Conservation (phyloP, 2,888 invertebrate genomes). For the Aporophyla lueneburgensis region DNA sequence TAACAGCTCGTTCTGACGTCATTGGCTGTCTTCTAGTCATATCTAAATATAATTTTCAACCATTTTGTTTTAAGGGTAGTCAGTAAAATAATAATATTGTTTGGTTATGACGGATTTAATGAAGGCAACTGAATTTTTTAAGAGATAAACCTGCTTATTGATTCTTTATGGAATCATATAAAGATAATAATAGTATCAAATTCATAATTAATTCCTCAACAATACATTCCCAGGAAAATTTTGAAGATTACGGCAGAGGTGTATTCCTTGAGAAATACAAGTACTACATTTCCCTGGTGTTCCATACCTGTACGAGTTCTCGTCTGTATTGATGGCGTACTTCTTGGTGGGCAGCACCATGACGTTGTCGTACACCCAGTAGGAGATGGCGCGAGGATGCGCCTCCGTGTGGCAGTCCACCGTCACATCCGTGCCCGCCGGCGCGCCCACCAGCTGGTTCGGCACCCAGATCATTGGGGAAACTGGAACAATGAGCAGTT, state of each 20-base stretch:
- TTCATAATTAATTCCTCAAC: not conserved
- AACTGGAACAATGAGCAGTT: constrained; percentile 90
- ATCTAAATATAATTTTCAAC: not conserved
- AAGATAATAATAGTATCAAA: not conserved
- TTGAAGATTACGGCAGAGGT: too few relatives aligned
- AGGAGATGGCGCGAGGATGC: constrained; percentile 97
- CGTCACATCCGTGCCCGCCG: constrained; percentile 97
- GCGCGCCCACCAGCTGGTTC: constrained; percentile 97
- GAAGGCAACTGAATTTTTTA: not conserved
- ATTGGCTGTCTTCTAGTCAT: constrained; percentile 16
- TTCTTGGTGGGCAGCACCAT: constrained; percentile 97
- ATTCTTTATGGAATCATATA: not conserved
- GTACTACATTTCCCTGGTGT: not conserved
- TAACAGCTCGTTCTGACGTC: constrained; percentile 45
- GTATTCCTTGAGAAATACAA: not conserved
- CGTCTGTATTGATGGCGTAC: constrained; percentile 95
- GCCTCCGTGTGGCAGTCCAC: constrained; percentile 98
- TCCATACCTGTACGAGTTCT: constrained; percentile 94
- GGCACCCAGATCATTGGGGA: constrained; percentile 98
- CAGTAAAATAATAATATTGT: not conserved
- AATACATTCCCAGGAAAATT: not conserved
- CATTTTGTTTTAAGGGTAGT: not conserved
- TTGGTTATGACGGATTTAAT: not conserved
- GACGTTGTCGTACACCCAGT: constrained; percentile 97
- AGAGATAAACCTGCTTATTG: too few relatives aligned